These are phyloP conservation scores for Drosophila buzzatii DNA, from an alignment of 2,888 invertebrate genomes.

Conservation along the genomic window DNA sequence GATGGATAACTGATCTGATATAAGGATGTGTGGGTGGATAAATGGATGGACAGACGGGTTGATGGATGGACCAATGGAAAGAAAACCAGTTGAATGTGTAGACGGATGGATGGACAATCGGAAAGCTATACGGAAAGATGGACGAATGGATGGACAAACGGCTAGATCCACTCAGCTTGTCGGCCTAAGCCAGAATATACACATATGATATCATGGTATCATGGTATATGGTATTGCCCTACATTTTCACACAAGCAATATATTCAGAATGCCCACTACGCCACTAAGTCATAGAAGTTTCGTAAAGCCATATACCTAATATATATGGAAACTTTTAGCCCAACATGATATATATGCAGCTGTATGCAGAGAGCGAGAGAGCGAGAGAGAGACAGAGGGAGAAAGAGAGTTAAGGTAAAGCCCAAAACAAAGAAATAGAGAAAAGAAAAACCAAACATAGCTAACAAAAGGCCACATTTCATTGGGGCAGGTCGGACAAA, in stretches of 20 bases:
- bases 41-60: no score
- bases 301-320: background rate
- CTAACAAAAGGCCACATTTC: background rate
- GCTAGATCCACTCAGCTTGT: background rate
- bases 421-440: background rate
- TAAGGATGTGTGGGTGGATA: no score
- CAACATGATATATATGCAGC: background rate
- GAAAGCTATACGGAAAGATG: background rate
- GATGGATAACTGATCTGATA: no score
- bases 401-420: background rate
- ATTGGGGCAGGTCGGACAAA: background rate
- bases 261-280: background rate
- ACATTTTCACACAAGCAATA: background rate
- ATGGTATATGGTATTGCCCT: rapidly evolving
- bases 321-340: no score
- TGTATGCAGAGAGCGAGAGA: background rate
- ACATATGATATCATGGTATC: no score
- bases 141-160: background rate
- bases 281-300: background rate
- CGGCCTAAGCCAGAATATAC: no score
- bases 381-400: background rate
- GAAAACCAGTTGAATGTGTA: no score
- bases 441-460: background rate
- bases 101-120: no score
- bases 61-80: background rate